Conservation (phyloP, 1,140 invertebrate species). For the Neelides sp. region DNA sequence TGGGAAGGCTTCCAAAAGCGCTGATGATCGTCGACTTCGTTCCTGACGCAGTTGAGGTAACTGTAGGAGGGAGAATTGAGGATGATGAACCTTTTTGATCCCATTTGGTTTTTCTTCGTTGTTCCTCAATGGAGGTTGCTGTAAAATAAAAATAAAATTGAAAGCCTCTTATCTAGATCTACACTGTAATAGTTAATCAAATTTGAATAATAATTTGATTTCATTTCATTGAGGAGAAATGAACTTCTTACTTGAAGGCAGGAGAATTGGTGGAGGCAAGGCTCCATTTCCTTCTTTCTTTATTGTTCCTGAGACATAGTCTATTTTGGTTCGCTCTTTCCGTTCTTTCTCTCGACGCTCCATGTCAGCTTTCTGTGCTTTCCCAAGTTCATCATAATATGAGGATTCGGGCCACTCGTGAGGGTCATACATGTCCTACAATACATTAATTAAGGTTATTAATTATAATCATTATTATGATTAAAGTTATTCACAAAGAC, state of each 20-base stretch:
- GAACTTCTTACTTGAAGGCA: background rate
- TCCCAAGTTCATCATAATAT: constrained; percentile 81
- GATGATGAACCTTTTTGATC: constrained; percentile 57
- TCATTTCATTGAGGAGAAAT: background rate
- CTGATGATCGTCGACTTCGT: constrained; percentile 78
- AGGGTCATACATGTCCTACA: constrained; percentile 76
- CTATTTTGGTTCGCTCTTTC: constrained; percentile 75
- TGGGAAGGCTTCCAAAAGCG: constrained; percentile 71
- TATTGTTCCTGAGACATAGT: constrained; percentile 70
- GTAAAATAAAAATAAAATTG: background rate
- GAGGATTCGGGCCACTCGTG: constrained; percentile 81
- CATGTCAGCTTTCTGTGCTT: constrained; percentile 82
- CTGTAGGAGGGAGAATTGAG: constrained; percentile 47
- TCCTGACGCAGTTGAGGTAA: constrained; percentile 63
- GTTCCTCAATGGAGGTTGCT: constrained; percentile 43
- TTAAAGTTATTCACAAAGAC: background rate
- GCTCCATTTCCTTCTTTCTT: constrained; percentile 42
- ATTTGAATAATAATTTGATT: background rate
- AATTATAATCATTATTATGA: background rate
- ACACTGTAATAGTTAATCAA: too few relatives aligned
- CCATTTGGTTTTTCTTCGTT: constrained; percentile 77
- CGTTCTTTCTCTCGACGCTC: constrained; percentile 78
- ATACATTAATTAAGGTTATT: constrained; percentile 14
- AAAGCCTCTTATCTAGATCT: too few relatives aligned
- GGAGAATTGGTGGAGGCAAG: background rate